These are phyloP conservation scores for Hypanus sabinus DNA, from an alignment of 2,113 vertebrate species.

Conservation along the genomic window DNA sequence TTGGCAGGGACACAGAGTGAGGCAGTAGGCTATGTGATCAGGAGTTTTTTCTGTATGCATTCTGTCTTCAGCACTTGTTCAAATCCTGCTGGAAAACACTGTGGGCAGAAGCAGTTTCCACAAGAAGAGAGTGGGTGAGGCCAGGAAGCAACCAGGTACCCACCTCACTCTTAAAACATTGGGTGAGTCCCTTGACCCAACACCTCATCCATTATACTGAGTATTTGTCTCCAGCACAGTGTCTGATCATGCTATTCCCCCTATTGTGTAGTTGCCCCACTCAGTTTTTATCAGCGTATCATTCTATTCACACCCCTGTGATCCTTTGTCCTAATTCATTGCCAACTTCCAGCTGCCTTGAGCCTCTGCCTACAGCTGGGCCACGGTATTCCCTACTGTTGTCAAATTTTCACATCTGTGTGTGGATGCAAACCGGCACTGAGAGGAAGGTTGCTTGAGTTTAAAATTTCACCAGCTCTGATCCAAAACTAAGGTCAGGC, in stretches of 20 bases:
- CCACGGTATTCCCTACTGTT: too few relatives aligned
- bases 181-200: too few relatives aligned
- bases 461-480: neutral
- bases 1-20: too few relatives aligned
- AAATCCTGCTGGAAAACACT: too few relatives aligned
- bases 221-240: neutral
- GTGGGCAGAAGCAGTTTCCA: too few relatives aligned
- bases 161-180: too few relatives aligned
- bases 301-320: neutral
- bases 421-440: neutral
- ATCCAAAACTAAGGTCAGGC: neutral
- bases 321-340: neutral
- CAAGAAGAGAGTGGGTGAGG: too few relatives aligned
- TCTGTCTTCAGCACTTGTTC: too few relatives aligned
- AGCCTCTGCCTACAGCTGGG: neutral
- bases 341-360: neutral
- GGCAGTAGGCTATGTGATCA: too few relatives aligned
- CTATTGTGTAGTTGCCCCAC: neutral
- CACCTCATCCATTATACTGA: too few relatives aligned
- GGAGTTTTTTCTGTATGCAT: too few relatives aligned
- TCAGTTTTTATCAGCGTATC: neutral
- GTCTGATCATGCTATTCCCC: neutral
- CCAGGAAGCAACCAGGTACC: too few relatives aligned
- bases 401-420: neutral
- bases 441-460: neutral